Base-by-base conservation (phyloP, 2,888 invertebrate genomes). In the Tenthredo distinguenda region DNA sequence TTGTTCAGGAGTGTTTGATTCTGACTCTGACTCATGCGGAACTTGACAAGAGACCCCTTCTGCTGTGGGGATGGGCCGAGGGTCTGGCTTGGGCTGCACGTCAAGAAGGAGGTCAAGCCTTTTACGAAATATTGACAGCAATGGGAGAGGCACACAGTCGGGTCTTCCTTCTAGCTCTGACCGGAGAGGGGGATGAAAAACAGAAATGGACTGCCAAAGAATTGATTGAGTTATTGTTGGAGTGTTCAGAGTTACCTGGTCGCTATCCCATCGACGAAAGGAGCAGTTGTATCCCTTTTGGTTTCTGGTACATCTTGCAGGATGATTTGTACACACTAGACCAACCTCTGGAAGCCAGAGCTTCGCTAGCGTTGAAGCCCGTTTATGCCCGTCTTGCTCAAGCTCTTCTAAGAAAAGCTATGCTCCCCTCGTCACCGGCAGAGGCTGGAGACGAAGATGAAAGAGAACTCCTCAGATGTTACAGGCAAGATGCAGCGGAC, bases 241-340 rank as follows among this genome's bases (percentile, higher is more conserved):
- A 96, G 85, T 98, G 98, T 90, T 97, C 98, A 71, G 96, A 96
- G 87, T 96, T 96, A 87, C 96, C 96, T 10, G 98, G 98, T 0
- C 95, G 97, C 88, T 99, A 97, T 94, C 98, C 98, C 0, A 95
- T 97, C 4, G 97, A 99, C 91, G 99, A 99, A 94, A 96, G 96
- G 0, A 96, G 97, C 87, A 98, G 98, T 91, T 97, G 96, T 86
- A 95, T 98, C 87, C 96, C 98, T 0, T 97, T 98, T 94, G 97
- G 97, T 3, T 98, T 98, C 93, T 99, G 99, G 99, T 99, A 98
- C 92, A 96, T 97, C 85, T 94, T 99, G 84, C 98, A 99, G 95
- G 97, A 97, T 91, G 93, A 91, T 86, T 86, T 91, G 1, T 34
- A 77, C 0, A 92, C 90, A 1, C 72, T 93, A 1, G 93, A 93